Conservation (phyloP, 2,888 invertebrate genomes). For the Nematopogon swammerdamellus region DNA sequence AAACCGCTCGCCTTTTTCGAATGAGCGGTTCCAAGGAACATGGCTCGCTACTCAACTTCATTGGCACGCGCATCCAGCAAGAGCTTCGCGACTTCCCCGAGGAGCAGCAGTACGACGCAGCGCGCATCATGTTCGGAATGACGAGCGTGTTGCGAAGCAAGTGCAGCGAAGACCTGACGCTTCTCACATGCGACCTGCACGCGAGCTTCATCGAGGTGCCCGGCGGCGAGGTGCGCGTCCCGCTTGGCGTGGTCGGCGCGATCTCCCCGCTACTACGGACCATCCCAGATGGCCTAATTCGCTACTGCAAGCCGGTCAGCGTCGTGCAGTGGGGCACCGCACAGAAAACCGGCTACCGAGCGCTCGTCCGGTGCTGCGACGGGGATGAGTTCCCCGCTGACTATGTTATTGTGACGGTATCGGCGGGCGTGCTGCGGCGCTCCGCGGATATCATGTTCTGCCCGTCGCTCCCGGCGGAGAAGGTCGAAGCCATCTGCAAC, state of each 20-base stretch:
- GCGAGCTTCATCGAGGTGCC: slow-evolving; percentile 49
- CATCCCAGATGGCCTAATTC: slow-evolving; percentile 58
- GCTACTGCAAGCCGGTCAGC: slow-evolving; percentile 68
- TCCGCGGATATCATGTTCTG: slow-evolving; percentile 65
- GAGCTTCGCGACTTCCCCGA: slow-evolving; percentile 64
- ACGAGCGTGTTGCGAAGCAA: slow-evolving; percentile 59
- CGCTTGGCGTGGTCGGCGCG: slow-evolving; percentile 62
- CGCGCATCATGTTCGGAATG: slow-evolving; percentile 64
- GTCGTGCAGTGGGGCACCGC: slow-evolving; percentile 66
- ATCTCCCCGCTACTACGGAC: slow-evolving; percentile 63
- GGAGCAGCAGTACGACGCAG: slow-evolving; percentile 64
- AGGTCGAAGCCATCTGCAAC: slow-evolving; percentile 64
- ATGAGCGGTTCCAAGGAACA: slow-evolving; percentile 59
- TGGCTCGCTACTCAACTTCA: slow-evolving; percentile 63
- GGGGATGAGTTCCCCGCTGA: slow-evolving; percentile 70
- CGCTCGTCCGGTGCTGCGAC: slow-evolving; percentile 63
- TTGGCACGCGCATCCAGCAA: slow-evolving; percentile 64
- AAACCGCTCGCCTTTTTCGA: slow-evolving; percentile 60
- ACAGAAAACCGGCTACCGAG: slow-evolving; percentile 37
- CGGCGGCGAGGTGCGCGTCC: slow-evolving; percentile 57
- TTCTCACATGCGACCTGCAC: no score
- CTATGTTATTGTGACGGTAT: slow-evolving; percentile 75
- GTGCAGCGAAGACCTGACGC: slow-evolving; percentile 60
- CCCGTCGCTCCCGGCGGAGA: slow-evolving; percentile 65
- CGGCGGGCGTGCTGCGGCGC: slow-evolving; percentile 70